A percentile compares a stretch with the other conserved stretches of the same genome.
Conservation (phyloP, 2,113 vertebrate genomes). For the Parus major region DNA sequence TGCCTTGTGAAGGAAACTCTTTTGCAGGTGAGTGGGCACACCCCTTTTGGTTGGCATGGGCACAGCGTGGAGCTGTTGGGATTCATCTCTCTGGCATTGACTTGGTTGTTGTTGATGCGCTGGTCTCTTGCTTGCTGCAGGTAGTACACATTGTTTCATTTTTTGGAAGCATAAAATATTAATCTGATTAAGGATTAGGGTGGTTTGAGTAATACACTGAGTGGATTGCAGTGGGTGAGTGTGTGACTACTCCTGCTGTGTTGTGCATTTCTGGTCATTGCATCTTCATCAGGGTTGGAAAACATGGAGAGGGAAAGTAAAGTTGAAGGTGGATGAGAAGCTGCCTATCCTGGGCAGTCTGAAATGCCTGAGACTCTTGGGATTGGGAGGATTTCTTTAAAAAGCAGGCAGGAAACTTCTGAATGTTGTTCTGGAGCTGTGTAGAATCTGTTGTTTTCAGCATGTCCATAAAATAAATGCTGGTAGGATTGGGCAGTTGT, state of each 20-base stretch:
- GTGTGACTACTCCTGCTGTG: not conserved
- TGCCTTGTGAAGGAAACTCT: not conserved
- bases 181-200: not conserved
- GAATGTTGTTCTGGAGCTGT: not conserved
- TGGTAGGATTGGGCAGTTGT: not conserved
- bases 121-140: not conserved
- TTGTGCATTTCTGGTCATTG: not conserved
- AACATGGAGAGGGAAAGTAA: not conserved
- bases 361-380: not conserved
- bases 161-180: not conserved
- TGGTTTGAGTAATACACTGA: fast-evolving
- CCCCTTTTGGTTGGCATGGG: not conserved
- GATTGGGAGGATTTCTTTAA: not conserved
- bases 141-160: not conserved
- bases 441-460: not conserved
- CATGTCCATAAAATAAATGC: not conserved
- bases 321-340: not conserved
- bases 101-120: fast-evolving
- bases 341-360: not conserved
- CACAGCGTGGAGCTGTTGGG: fast-evolving
- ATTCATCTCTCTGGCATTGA: not conserved
- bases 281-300: not conserved
- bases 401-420: not conserved
- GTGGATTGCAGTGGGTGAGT: not conserved
- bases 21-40: not conserved